Conservation (phyloP, 2,888 invertebrate species). For the Rutpela maculata region DNA sequence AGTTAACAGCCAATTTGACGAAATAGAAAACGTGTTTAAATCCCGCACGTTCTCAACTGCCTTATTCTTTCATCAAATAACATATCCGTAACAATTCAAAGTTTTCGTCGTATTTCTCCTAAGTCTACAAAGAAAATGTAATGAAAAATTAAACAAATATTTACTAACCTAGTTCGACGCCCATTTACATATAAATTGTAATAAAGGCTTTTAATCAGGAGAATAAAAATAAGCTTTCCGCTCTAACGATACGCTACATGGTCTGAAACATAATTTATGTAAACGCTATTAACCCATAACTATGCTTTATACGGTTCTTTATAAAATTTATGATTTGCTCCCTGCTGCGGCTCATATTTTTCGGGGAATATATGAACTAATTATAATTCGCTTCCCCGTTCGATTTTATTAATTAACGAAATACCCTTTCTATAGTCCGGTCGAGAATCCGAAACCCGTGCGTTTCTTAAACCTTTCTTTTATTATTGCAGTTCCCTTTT, state of each 20-base stretch:
- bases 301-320: slow-evolving; percentile 36
- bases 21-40: no score
- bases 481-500: no score
- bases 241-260: slow-evolving; percentile 37
- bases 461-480: no score
- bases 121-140: not conserved
- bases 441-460: no score
- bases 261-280: slow-evolving; percentile 42
- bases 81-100: no score
- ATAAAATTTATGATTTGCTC: slow-evolving; percentile 38
- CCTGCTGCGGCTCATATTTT: slow-evolving; percentile 32
- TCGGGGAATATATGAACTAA: slow-evolving; percentile 34
- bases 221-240: slow-evolving; percentile 35
- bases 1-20: no score
- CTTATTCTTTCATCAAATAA: no score
- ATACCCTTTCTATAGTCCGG: slow-evolving; percentile 27
- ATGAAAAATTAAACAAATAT: slow-evolving; percentile 29
- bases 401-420: slow-evolving; percentile 32
- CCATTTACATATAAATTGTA: slow-evolving; percentile 41
- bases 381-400: slow-evolving; percentile 23
- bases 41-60: no score
- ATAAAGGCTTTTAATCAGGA: slow-evolving; percentile 37
- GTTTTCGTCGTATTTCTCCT: not conserved
- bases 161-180: slow-evolving; percentile 27
- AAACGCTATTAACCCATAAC: slow-evolving; percentile 44